Evolutionary conservation across 2,797 vertebrate genomes (phyloP).

Genomic region (Poecilia wingei): DNA sequence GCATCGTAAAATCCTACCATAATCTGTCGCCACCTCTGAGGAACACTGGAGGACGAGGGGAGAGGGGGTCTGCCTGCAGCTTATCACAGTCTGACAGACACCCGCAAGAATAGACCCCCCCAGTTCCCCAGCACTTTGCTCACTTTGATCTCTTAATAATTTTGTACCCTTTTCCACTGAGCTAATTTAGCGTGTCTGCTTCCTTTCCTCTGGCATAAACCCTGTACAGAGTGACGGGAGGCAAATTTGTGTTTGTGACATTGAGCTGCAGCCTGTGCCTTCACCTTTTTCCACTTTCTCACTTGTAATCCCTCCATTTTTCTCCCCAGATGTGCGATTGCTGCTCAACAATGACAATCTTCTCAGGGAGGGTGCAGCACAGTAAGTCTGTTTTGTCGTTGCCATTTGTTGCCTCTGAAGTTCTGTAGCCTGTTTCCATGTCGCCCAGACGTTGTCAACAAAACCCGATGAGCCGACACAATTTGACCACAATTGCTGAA

Average conservation of each 20-base stretch:
- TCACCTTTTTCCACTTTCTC: constrained; percentile 5
- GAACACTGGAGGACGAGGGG: not conserved
- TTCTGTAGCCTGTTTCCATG: not conserved
- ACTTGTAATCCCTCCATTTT: constrained; percentile 18
- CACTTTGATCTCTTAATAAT: constrained; percentile 50
- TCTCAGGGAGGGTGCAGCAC: constrained; percentile 95
- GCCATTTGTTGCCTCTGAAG: not conserved
- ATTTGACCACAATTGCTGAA: not conserved
- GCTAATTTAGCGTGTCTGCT: constrained; percentile 53
- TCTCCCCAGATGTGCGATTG: constrained; percentile 90
- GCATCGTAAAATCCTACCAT: constrained; percentile 36
- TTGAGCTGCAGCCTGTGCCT: not conserved
- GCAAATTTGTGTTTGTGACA: constrained; percentile 28
- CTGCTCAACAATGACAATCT: constrained; percentile 97
- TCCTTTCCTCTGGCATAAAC: constrained; percentile 22
- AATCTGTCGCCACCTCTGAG: constrained; percentile 49
- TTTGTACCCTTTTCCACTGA: constrained; percentile 47
- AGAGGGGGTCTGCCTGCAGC: constrained; percentile 38
- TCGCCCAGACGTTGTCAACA: not conserved
- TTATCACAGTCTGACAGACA: constrained; percentile 57
- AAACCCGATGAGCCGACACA: not conserved
- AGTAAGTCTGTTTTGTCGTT: constrained; percentile 83
- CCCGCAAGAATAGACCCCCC: constrained; percentile 28
- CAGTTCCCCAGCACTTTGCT: constrained; percentile 20
- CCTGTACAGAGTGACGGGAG: constrained; percentile 28